A percentile compares a stretch with the other conserved stretches of the same genome.
These are phyloP conservation scores for Periparus ater DNA, from an alignment of 2,797 vertebrate species.

Conservation along the genomic window DNA sequence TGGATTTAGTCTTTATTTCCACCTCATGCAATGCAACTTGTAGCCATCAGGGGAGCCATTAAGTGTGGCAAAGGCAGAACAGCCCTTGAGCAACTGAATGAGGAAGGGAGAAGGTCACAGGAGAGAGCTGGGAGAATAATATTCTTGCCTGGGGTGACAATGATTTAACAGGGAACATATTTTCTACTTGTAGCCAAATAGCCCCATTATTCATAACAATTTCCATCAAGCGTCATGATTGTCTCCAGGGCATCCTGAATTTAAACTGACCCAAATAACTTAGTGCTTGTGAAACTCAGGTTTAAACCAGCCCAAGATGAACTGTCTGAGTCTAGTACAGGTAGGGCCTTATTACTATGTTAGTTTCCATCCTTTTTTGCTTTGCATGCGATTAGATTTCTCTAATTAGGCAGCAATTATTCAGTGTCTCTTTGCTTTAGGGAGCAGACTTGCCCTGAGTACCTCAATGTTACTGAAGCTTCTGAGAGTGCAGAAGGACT, in stretches of 20 bases:
- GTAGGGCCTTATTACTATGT: neutral
- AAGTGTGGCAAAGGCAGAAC: neutral
- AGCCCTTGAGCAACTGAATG: neutral
- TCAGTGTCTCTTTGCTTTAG: neutral
- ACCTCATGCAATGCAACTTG: neutral
- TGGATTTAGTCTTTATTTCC: neutral
- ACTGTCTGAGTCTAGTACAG: neutral
- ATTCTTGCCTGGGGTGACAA: slow-evolving; percentile 44
- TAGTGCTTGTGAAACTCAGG: neutral
- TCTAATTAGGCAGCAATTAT: neutral
- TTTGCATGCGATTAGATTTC: neutral
- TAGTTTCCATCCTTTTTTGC: neutral
- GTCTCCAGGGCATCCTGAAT: slow-evolving; percentile 53
- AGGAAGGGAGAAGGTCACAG: slow-evolving; percentile 24
- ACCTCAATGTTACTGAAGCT: neutral
- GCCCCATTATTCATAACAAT: slow-evolving; percentile 48
- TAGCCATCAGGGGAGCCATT: neutral
- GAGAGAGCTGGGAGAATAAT: slow-evolving; percentile 14
- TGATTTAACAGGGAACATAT: slow-evolving; percentile 56
- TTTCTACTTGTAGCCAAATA: slow-evolving; percentile 51
- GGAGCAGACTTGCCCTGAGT: neutral
- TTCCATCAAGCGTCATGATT: slow-evolving; percentile 51
- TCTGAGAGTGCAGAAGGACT: neutral
- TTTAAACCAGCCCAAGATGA: slow-evolving; percentile 30
- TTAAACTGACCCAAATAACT: slow-evolving; percentile 61